These are phyloP conservation scores for Pachyramphus minor DNA, from an alignment of 2,113 vertebrate genomes.

Conservation along the genomic window DNA sequence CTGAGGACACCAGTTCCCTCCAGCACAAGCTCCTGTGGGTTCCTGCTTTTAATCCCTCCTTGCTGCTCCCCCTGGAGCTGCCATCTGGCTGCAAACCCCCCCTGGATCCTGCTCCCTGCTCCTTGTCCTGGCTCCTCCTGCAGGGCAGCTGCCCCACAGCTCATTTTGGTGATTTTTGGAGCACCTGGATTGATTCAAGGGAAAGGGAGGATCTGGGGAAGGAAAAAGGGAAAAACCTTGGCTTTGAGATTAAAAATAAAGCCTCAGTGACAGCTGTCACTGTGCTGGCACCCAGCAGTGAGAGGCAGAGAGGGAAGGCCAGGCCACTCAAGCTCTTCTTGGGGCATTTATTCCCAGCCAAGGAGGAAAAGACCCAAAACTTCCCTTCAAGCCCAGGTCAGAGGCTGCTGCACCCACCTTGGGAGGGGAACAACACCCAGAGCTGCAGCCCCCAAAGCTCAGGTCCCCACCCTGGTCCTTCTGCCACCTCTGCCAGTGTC, in stretches of 20 bases:
- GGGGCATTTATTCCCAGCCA: not conserved
- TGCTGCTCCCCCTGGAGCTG: not conserved
- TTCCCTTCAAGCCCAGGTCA: not conserved
- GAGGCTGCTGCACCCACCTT: not conserved
- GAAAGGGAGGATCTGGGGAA: not conserved
- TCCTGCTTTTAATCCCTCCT: not conserved
- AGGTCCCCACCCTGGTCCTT: not conserved
- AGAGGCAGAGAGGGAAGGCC: not conserved
- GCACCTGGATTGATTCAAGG: not conserved
- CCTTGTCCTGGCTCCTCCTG: not conserved
- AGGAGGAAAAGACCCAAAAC: not conserved
- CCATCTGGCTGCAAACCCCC: not conserved
- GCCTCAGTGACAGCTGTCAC: not conserved
- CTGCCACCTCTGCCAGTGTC: fast-evolving
- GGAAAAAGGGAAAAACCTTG: not conserved
- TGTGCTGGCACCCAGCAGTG: not conserved
- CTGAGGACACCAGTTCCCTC: not conserved
- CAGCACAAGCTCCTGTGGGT: not conserved
- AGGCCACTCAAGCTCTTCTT: not conserved
- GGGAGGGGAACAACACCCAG: not conserved
- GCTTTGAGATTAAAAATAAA: not conserved
- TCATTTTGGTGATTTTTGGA: not conserved
- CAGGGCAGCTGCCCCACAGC: not conserved
- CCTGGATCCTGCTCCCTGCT: not conserved
- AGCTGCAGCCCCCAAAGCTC: not conserved